Percentiles rank a stretch among this genome's conserved stretches.
phyloP scores from a whole-genome alignment of 2,797 vertebrate species.

The Hoplostethus mediterraneus region DNA sequence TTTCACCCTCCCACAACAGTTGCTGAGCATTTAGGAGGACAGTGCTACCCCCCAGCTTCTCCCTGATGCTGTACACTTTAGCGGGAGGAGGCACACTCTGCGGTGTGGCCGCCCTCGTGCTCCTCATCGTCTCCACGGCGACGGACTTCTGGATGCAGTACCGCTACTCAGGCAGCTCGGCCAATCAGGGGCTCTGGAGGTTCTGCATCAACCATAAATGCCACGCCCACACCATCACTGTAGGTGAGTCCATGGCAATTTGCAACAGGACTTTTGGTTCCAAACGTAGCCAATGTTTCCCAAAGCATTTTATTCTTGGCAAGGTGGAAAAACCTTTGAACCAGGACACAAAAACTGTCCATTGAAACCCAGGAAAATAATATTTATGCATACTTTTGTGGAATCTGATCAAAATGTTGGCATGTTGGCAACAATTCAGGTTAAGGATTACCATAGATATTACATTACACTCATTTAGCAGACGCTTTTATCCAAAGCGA shows the following conservation, averaged over 20 bases:
- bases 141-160: constrained; percentile 91
- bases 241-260: constrained; percentile 79
- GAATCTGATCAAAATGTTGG: too few relatives aligned
- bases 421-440: too few relatives aligned
- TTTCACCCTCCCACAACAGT: constrained; percentile 24
- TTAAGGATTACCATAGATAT: too few relatives aligned
- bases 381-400: too few relatives aligned
- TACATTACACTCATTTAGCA: too few relatives aligned
- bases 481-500: too few relatives aligned
- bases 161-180: constrained; percentile 83
- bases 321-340: too few relatives aligned
- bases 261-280: not conserved
- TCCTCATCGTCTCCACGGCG: constrained; percentile 88
- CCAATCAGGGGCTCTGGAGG: constrained; percentile 90
- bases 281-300: too few relatives aligned
- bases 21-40: constrained; percentile 68
- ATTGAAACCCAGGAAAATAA: too few relatives aligned
- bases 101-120: constrained; percentile 84
- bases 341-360: too few relatives aligned
- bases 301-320: too few relatives aligned
- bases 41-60: constrained; percentile 56
- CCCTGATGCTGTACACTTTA: constrained; percentile 84
- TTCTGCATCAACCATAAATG: constrained; percentile 89
- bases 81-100: constrained; percentile 87
- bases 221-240: constrained; percentile 84